Percentiles rank a stretch among this genome's conserved stretches.
Evolutionary conservation across 2,888 invertebrate genomes (phyloP).

Genomic region (Empis stercorea): DNA sequence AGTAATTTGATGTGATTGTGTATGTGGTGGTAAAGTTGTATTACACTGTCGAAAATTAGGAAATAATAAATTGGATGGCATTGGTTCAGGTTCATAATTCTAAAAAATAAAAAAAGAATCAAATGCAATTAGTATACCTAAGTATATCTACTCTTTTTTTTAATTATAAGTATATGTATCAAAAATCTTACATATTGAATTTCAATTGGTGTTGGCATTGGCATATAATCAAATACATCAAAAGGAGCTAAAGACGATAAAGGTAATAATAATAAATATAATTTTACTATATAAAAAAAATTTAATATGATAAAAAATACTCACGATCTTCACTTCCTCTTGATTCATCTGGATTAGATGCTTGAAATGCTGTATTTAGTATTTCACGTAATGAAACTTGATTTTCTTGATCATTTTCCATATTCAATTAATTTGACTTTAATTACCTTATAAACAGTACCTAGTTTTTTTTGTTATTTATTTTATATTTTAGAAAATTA

Average conservation of each 20-base stretch:
- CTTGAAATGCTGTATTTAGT: conserved; percentile 15
- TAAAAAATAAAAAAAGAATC: neutral
- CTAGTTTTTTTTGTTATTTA: too few relatives aligned
- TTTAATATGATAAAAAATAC: neutral
- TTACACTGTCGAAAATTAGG: too few relatives aligned
- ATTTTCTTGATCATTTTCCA: conserved; percentile 31
- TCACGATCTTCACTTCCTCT: conserved; percentile 5
- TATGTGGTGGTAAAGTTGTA: too few relatives aligned
- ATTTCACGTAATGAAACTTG: conserved; percentile 21
- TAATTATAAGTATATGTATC: neutral
- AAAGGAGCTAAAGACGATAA: conserved; percentile 4
- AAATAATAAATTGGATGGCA: too few relatives aligned
- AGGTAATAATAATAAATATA: neutral
- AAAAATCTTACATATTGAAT: conserved; percentile 11
- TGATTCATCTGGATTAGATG: conserved; percentile 8
- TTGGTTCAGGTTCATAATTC: neutral
- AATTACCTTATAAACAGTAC: too few relatives aligned
- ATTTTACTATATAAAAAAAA: neutral
- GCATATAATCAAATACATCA: conserved; percentile 8
- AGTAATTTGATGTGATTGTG: too few relatives aligned
- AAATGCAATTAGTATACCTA: too few relatives aligned
- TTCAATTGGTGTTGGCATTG: conserved; percentile 8
- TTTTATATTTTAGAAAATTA: too few relatives aligned
- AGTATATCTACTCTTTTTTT: neutral
- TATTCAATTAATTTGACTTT: conserved; percentile 3